phyloP scores from a whole-genome alignment of 2,113 vertebrate genomes.

The Bubo scandiacus region DNA sequence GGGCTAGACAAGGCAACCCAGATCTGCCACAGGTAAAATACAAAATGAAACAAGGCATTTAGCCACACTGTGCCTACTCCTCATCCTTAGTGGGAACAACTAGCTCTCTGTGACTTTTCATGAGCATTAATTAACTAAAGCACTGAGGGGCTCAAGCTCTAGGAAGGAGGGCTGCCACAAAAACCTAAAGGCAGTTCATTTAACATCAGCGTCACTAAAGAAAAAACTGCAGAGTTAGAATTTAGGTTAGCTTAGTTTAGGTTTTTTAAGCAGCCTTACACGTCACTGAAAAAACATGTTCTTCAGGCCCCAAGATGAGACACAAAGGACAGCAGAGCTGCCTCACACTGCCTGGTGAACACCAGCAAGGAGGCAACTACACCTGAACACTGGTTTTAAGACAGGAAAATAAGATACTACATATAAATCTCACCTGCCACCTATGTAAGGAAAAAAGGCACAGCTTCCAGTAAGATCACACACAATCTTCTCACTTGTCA shows the following conservation, averaged over 20 bases:
- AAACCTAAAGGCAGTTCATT: background rate
- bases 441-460: background rate
- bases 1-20: background rate
- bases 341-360: background rate
- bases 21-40: background rate
- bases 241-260: background rate
- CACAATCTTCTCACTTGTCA: background rate
- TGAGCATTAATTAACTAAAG: background rate
- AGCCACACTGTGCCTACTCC: background rate
- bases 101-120: background rate
- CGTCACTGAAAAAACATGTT: background rate
- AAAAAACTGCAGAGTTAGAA: background rate
- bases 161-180: background rate
- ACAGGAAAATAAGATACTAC: background rate
- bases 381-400: background rate
- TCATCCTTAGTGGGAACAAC: background rate
- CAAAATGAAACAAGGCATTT: background rate
- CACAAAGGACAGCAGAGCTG: background rate
- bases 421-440: background rate
- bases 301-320: background rate
- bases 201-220: background rate
- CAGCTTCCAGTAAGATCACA: background rate
- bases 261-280: background rate
- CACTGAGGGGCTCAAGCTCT: background rate
- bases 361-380: background rate